Evolutionary conservation across 2,888 invertebrate genomes (phyloP), one percentile per base, ranked within the genome.

Genomic region (Ennomos quercinarius): DNA sequence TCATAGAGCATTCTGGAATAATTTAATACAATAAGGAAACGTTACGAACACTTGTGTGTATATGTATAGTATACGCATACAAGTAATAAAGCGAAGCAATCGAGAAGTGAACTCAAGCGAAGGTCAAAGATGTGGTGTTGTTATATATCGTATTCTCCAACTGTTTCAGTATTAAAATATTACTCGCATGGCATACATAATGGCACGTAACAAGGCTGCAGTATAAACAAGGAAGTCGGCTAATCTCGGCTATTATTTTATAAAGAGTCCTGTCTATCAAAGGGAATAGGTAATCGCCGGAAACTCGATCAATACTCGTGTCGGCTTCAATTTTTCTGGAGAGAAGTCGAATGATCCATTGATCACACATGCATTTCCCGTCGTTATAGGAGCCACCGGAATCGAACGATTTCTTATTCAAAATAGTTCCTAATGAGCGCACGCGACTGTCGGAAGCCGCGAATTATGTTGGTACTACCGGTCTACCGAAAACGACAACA

Each of bases 401-500:
- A 77, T 76, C 71, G 63, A 71, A 63, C 70, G 63, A 77, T 85
- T 83, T 75, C 64, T 52, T 9, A 76, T 77, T 77, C 74, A 71
- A 80, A 81, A 76, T 70, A 74, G 74, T 74, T 74, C 64, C 70
- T 67, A 67, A 61, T 63, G 61, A 56, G 61, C 73, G 65, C 85
- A 85, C 81, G 83, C 84, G 70, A 84, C 58, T 66, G 60, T 77
- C 83, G 86, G 86, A 86, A 87, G 81, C 76, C 43, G 70, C 55
- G 62, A 68, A 77, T 84, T 77, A 81, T 48, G 54, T 57, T 67
- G 64, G 56, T 64, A 69, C 64, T 66, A 64, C 66, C 46, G 61
- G 71, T 68, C 64, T 66, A 64, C 66, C 46, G 61, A 71, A 71
- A 65, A 69, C 43, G 63, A 57, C 54, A 50, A 60, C 57, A 57